Evolutionary conservation across 1,140 invertebrate genomes (phyloP), one percentile per base, ranked within the genome.

Genomic region (Adoxophyes honmai): DNA sequence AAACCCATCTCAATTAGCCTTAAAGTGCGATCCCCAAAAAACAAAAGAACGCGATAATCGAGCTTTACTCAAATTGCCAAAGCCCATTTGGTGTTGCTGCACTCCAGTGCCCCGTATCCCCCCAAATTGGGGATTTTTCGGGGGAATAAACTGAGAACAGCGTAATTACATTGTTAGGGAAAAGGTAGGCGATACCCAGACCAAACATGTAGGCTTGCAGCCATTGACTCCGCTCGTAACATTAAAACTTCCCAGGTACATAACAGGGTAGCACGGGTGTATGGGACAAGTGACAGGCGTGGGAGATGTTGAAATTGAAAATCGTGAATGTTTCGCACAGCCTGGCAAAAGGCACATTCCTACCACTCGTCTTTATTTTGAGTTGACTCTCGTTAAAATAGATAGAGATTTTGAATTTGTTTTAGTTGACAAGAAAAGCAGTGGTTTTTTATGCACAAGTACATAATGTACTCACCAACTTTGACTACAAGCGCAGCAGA

Each of bases 231-330:
- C 4, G 21, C 16, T 48, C 42, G 10, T 48, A 28, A 13, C 42
- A 48, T 48, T 48, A 48, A 48, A 48, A 48, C 18, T 48, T 48
- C 21, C 10, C 42, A 48, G 42, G 42, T 48, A 48, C 28, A 33
- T 48, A 36, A 48, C 42, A 21, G 21, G 18, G 16, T 18, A n/a
- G 11, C 16, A 15, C 16, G 6, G n/a, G 39, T 6, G 42, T 11
- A n/a, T 48, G 42, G 42, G 42, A 4, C 10, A 13, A 48, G n/a
- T 28, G n/a, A 13, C 21, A 48, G 10, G n/a, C 21, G 21, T 6
- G 21, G 6, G 21, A 28, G 21, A 28, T 2, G 6, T 28, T 3
- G 21, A 28, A 28, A 28, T 6, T 28, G 21, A 28, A 28, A 6
- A 28, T 28, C 21, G 2, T 28, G n/a, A n/a, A n/a, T n/a, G n/a